Base-by-base conservation (phyloP, 2,797 vertebrate genomes). In the Gallinago solitaria region DNA sequence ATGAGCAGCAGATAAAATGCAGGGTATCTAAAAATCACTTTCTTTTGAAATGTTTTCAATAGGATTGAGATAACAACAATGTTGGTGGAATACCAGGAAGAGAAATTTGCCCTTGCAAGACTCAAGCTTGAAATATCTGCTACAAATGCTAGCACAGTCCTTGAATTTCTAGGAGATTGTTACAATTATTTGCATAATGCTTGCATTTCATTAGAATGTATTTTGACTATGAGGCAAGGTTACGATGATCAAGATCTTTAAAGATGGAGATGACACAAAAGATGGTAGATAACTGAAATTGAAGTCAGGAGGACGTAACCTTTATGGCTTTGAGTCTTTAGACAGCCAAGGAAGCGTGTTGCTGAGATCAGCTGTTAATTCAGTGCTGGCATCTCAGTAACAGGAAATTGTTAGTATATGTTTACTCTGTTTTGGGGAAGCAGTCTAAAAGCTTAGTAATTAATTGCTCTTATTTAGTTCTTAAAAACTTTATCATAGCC, bases 361-460 rank as follows among this genome's bases (percentile, higher is more conserved):
- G 73, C 93, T 92, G 81, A 90, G 53, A 82, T 94, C 56, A 93
- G 47, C 90, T 88, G 17, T 69, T 94, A 77, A 48, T 90, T 69
- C 32, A 37, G 13, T 67, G 30, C 59, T 91, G 80, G 33, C 68
- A 63, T 50, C 56, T 89, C 2, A 10, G 2, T 75, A 83, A 37
- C 41, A 90, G 68, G 90, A 84, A 89, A 20, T 51, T 53, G 17
- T 71, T 73, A 33, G 15, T 43, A 19, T 76, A 24, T 35, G 37
- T 24, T 76, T 83, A 48, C 32, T 82, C 30, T 70, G 1, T 50
- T 71, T 69, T 78, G 57, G 68, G 68, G 39, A 69, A 84, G 50
- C 23, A 51, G 37, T 9, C 13, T 91, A 32, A 61, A 69, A 79
- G 37, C 59, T 73, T 84, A 59, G 35, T 50, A 75, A 51, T 81